Base-by-base conservation (phyloP, 2,888 invertebrate genomes). In the Dynastes tityus region DNA sequence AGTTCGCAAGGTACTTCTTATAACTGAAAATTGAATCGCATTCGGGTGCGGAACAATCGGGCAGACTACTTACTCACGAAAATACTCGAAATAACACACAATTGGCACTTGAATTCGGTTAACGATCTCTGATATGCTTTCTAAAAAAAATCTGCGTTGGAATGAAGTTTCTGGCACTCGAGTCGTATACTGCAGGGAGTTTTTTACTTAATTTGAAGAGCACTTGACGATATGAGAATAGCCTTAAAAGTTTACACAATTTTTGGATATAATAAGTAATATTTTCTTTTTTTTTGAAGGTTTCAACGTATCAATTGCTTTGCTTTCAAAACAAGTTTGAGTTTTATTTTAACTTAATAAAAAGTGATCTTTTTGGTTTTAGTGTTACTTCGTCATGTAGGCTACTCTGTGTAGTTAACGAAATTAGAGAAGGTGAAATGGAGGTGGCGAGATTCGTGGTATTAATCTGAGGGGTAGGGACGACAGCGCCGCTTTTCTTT, bases 401-500 rank as follows among this genome's bases (percentile, higher is more conserved):
- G 45, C 11, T 45, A 58, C n/a, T 22, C 16, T 58, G 22, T 71
- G 16, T 37, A 32, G 16, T 37, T 49, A 22, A 9, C 67, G 45
- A 45, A n/a, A 27, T 67, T 29, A 63, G 49, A 68, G 58, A 37
- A 73, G 58, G 73, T 73, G 53, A 53, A 70, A 53, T 53, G n/a
- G 13, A n/a, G 53, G 40, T 16, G 49, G 29, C 27, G 27, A 40
- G 67, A 16, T 55, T 55, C 32, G 40, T 22, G 58, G 58, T 58
- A 61, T 67, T 58, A 73, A 45, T 45, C 45, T 45, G 0, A 32
- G 5, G 53, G 53, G 32, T 58, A 51, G 73, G 53, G 9, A 29
- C 27, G 29, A 53, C n/a, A 16, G 58, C 51, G 37, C 40, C 45
- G 58, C 73, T 73, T 73, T 37, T 37, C 63, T 73, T 80, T 80